Percentiles rank a stretch among this genome's conserved stretches.
Conservation (phyloP, 2,113 vertebrate species). For the Orycteropus afer region DNA sequence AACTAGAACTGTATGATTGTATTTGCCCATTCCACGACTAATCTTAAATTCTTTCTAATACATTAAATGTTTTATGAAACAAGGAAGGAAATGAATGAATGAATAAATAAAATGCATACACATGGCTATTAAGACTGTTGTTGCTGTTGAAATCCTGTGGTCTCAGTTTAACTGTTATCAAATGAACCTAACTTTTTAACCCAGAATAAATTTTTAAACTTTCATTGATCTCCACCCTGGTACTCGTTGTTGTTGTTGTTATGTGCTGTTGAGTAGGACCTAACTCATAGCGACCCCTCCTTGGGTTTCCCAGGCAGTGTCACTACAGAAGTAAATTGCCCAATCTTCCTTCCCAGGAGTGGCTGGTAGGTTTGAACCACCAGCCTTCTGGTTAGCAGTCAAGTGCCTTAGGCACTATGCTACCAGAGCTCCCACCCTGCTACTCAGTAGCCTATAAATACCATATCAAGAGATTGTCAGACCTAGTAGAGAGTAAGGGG, state of each 20-base stretch:
- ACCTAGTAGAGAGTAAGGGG: neutral
- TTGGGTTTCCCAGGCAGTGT: too few relatives aligned
- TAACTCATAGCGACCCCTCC: too few relatives aligned
- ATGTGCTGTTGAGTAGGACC: too few relatives aligned
- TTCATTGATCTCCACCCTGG: neutral
- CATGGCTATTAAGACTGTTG: neutral
- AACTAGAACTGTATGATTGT: neutral
- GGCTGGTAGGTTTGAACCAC: too few relatives aligned
- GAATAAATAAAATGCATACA: too few relatives aligned
- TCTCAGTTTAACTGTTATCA: neutral
- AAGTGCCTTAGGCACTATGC: too few relatives aligned
- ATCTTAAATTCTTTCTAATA: neutral
- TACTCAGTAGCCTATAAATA: neutral
- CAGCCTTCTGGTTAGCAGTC: too few relatives aligned
- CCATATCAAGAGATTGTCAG: neutral
- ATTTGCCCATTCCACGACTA: neutral
- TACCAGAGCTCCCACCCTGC: too few relatives aligned
- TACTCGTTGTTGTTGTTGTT: too few relatives aligned
- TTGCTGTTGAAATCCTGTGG: neutral
- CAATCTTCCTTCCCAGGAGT: too few relatives aligned
- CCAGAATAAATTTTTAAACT: neutral
- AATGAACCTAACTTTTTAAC: neutral
- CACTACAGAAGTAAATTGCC: too few relatives aligned
- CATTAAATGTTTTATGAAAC: neutral
- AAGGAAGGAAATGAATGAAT: neutral